Evolutionary conservation across 2,888 invertebrate species (phyloP), one percentile per base, ranked within the genome.

Genomic region (Trachelus troglodyta): DNA sequence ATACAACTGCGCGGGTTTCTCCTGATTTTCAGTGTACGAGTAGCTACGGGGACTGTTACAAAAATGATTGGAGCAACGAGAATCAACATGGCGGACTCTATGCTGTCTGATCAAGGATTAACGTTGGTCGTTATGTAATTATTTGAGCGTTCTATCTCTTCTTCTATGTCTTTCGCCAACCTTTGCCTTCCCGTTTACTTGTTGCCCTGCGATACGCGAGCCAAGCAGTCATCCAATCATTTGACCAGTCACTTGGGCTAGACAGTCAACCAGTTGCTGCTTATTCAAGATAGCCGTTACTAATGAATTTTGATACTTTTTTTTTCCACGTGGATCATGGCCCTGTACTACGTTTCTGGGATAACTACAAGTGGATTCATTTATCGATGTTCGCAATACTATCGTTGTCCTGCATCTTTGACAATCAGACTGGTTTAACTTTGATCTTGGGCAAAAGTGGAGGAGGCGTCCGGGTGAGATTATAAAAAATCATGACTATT

Each of bases 401-500:
- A 56, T 23, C 9, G 56, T 6, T 56, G 23, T 9, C 56, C 56
- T 23, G 56, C 9, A 2, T 56, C 56, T 56, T 40, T 56, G 56
- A 23, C 1, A 23, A 23, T 23, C 56, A 23, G 56, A 56, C 56
- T 56, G 56, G 23, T 23, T 37, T 6, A 2, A 56, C 56, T 23
- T 9, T 23, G 56, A 23, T 56, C 56, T 56, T 23, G 56, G 56
- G 56, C 23, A 15, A 23, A 23, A 56, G 56, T 23, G 56, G 56
- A 56, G 56, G 71, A 33, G 71, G 71, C 31, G 11, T 12, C n/a
- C 31, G 71, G 71, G 2, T 56, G 56, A 56, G 56, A 56, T 56
- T 56, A 56, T 56, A 56, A 56, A 56, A 34, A 75, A 35, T 35
- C 33, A 31, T 75, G 76, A 82, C 82, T 87, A 88, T 89, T 91